Evolutionary conservation across 2,797 vertebrate genomes (phyloP).

Genomic region (Gymnodraco acuticeps): DNA sequence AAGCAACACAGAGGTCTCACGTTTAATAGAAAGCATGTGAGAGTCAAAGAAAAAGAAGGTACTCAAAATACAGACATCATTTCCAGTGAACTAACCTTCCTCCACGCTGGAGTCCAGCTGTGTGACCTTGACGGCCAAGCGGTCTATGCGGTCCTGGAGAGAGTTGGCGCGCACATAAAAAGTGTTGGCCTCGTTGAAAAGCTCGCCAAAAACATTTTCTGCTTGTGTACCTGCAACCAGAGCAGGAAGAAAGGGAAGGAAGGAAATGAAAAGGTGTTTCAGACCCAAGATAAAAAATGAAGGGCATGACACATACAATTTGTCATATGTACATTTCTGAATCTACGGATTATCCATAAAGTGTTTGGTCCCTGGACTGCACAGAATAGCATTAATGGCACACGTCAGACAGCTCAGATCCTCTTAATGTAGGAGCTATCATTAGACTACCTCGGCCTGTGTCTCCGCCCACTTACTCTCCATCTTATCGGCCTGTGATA

Average conservation of each 20-base stretch:
- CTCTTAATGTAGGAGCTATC: slow-evolving; percentile 55
- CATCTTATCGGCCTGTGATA: slow-evolving; percentile 59
- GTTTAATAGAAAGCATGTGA: background rate
- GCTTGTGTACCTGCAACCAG: slow-evolving; percentile 88
- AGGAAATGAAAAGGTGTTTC: background rate
- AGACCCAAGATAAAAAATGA: background rate
- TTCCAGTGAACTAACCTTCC: slow-evolving; percentile 85
- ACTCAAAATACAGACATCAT: background rate
- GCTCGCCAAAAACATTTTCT: slow-evolving; percentile 93
- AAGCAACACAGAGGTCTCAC: slow-evolving; percentile 15
- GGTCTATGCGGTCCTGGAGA: slow-evolving; percentile 92
- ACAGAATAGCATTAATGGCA: slow-evolving; percentile 19
- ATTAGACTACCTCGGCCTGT: slow-evolving; percentile 47
- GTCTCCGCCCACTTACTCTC: slow-evolving; percentile 56
- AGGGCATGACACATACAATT: background rate
- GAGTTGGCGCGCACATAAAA: slow-evolving; percentile 91
- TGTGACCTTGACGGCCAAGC: slow-evolving; percentile 91
- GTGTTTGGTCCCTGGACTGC: background rate
- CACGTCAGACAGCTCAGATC: slow-evolving; percentile 42
- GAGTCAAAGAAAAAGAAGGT: slow-evolving; percentile 15
- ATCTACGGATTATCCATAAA: slow-evolving; percentile 33
- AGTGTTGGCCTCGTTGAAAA: slow-evolving; percentile 92
- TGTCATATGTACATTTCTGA: slow-evolving; percentile 14
- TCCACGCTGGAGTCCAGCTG: slow-evolving; percentile 93
- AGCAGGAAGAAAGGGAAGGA: background rate